phyloP scores from a whole-genome alignment of 2,888 invertebrate species.

The Strigamia transsilvanica region DNA sequence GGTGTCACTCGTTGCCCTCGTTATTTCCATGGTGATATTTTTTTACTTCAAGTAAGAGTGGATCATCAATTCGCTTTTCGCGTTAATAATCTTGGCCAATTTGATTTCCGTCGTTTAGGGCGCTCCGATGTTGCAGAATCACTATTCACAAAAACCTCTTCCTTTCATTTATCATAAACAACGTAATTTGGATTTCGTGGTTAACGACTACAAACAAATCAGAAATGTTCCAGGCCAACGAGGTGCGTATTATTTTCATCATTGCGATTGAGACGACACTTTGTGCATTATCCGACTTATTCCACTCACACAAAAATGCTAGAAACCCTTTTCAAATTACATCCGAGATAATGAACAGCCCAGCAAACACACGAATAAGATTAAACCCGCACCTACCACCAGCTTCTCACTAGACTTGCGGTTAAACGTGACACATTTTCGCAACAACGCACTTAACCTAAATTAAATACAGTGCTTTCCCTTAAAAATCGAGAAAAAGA shows the following conservation, averaged over 20 bases:
- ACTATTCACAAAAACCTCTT: constrained; percentile 94
- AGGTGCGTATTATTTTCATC: not conserved
- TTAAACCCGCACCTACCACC: not conserved
- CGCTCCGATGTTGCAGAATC: constrained; percentile 87
- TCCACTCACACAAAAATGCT: not conserved
- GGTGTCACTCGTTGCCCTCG: constrained; percentile 82
- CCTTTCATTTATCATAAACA: constrained; percentile 87
- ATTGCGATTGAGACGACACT: constrained; percentile 1
- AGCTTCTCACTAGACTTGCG: not conserved
- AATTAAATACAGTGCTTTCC: not conserved
- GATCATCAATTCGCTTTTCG: constrained; percentile 62
- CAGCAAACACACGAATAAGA: not conserved
- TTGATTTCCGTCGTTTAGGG: constrained; percentile 68
- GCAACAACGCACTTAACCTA: not conserved
- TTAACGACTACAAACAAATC: constrained; percentile 71
- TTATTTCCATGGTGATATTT: constrained; percentile 82
- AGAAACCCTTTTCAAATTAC: constrained; percentile 27
- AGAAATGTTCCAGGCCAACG: constrained; percentile 36
- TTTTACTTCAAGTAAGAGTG: constrained; percentile 83
- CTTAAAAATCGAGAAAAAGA: not conserved
- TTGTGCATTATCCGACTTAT: too few relatives aligned
- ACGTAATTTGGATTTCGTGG: constrained; percentile 88
- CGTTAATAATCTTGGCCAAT: not conserved
- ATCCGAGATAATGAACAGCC: not conserved
- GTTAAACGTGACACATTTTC: constrained; percentile 31